These are phyloP conservation scores for Anastrepha ludens DNA, from an alignment of 1,140 invertebrate genomes.

Conservation along the genomic window DNA sequence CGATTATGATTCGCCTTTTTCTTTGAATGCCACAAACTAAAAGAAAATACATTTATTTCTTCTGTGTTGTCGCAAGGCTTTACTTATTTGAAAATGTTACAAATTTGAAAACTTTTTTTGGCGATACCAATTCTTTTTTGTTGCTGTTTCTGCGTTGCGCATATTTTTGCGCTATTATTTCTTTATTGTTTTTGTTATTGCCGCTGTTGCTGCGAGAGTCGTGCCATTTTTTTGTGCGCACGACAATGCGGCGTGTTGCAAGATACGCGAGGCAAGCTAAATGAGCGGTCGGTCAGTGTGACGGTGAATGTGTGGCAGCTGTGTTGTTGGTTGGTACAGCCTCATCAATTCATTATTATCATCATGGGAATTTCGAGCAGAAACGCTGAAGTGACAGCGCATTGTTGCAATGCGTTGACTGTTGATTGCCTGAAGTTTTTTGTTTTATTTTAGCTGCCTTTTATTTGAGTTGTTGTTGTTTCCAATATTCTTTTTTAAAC, in stretches of 20 bases:
- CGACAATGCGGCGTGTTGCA: slow-evolving; percentile 27
- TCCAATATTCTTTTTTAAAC: neutral
- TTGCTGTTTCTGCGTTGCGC: neutral
- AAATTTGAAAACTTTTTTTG: neutral
- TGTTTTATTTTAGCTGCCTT: neutral
- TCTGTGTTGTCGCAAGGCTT: neutral
- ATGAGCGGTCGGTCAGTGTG: neutral
- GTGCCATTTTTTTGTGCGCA: slow-evolving; percentile 39
- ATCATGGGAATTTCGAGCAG: slow-evolving; percentile 52
- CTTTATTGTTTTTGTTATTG: slow-evolving; percentile 35
- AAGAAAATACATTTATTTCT: neutral
- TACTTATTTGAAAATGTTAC: no score
- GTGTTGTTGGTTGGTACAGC: neutral
- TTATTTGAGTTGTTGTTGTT: neutral
- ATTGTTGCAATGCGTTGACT: slow-evolving; percentile 38
- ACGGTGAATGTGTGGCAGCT: neutral
- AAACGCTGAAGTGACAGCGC: neutral
- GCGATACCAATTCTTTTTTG: neutral
- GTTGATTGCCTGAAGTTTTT: neutral
- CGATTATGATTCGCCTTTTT: neutral
- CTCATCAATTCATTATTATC: slow-evolving; percentile 54
- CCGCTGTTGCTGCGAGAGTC: slow-evolving; percentile 27
- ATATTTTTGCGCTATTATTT: slow-evolving; percentile 38
- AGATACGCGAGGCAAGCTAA: neutral
- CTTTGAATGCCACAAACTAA: neutral